These are phyloP conservation scores for Arothron firmamentum DNA, from an alignment of 2,113 vertebrate genomes.

Conservation along the genomic window DNA sequence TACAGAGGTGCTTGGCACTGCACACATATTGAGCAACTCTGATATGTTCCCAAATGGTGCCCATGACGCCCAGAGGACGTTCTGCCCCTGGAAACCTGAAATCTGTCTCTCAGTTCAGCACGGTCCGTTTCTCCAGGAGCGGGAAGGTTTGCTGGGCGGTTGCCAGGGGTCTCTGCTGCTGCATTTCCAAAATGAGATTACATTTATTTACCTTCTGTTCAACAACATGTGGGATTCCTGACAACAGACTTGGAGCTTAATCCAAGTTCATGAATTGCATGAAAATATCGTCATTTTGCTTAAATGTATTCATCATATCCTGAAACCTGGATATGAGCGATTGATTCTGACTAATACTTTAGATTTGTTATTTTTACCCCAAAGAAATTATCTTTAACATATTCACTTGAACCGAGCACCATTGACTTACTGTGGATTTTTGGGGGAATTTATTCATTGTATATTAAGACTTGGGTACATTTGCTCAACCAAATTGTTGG, in stretches of 20 bases:
- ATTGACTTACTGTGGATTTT: no score
- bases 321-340: no score
- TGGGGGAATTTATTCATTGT: background rate
- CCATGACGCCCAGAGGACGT: conserved; percentile 17
- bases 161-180: background rate
- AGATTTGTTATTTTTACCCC: no score
- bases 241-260: conserved; percentile 9
- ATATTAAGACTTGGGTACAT: background rate
- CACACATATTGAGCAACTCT: conserved; percentile 42
- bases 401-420: no score
- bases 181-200: background rate
- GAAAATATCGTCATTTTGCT: background rate
- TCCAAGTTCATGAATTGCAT: background rate
- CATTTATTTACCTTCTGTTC: conserved; percentile 20
- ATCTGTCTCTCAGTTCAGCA: conserved; percentile 22
- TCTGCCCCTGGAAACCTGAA: conserved; percentile 17
- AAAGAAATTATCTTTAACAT: no score
- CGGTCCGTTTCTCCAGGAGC: no score
- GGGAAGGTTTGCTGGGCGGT: conserved; percentile 15
- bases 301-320: no score
- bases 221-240: conserved; percentile 2
- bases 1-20: conserved; percentile 37
- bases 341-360: no score
- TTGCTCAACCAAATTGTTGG: conserved; percentile 14
- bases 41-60: conserved; percentile 52